Evolutionary conservation across 2,113 vertebrate genomes (phyloP), one percentile per base, ranked within the genome.

Genomic region (Pterocles burchelli): DNA sequence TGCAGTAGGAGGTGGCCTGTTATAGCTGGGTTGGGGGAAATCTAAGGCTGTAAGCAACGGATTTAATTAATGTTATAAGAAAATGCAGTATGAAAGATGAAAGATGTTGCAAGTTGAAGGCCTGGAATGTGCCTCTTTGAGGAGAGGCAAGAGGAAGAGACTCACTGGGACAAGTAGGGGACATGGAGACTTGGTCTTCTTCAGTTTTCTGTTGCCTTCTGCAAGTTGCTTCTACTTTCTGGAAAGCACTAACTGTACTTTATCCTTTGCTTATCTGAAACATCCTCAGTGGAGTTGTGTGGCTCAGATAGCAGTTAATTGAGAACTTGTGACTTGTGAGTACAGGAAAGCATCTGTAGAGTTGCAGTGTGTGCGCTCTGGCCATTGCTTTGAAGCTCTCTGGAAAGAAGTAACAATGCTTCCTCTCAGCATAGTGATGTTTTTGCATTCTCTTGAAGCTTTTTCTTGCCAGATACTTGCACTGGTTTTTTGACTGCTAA

Each of bases 181-280:
- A 29, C 17, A 2, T 21, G 16, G 67, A 31, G 22, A 55, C 13
- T 43, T 67, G 24, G 51, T 71, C 28, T 6, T 72, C 28, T 54
- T 61, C 12, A 13, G 29, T 59, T 85, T 88, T 88, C 54, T 85
- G 0, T 89, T 85, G 57, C 43, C 6, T 17, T 77, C n/a, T 55
- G 33, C 54, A 70, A 66, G 82, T 73, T 1, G 0, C n/a, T 70
- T 80, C 43, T 79, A 3, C 48, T 77, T 93, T 81, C 63, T 1
- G 0, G 61, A 78, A 87, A 20, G 34, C 33, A 46, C 16, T 8
- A 20, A 46, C 18, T 90, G 78, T 88, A 79, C 92, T 93, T 93
- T 58, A 74, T 92, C 82, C 72, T 90, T 74, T 80, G 72, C 85
- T 93, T 93, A 58, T 88, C 94, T 93, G 59, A 62, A 85, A 17